Evolutionary conservation across 2,113 vertebrate species (phyloP).

Genomic region (Colossoma macropomum): DNA sequence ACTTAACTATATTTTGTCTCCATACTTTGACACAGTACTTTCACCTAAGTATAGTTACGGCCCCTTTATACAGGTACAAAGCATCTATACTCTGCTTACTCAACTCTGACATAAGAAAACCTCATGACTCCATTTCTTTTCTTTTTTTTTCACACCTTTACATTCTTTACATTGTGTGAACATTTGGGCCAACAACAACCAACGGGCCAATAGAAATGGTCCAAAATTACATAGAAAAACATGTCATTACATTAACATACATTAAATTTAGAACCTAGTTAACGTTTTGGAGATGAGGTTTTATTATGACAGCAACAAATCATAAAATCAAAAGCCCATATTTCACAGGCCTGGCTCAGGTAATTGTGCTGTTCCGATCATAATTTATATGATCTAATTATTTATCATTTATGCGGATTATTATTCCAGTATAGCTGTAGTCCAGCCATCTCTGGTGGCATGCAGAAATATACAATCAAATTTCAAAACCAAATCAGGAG

Average conservation of each 20-base stretch:
- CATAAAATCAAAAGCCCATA: not conserved
- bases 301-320: not conserved
- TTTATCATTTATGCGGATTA: slow-evolving; percentile 43
- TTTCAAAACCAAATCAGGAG: not conserved
- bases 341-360: slow-evolving; percentile 21
- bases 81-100: not conserved
- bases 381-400: slow-evolving; percentile 58
- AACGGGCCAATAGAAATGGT: not conserved
- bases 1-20: no score
- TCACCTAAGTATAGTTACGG: no score
- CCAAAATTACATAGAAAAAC: not conserved
- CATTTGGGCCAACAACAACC: not conserved
- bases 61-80: not conserved
- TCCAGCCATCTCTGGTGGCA: not conserved
- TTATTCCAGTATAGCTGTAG: not conserved
- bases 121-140: not conserved
- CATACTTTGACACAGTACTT: no score
- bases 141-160: no score
- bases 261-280: not conserved
- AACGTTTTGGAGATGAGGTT: not conserved
- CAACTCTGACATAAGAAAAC: not conserved
- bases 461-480: slow-evolving; percentile 20
- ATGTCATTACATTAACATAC: not conserved
- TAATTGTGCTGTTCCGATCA: slow-evolving; percentile 47
- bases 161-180: no score